phyloP scores from a whole-genome alignment of 1,140 invertebrate genomes.

The Drosophila triauraria region DNA sequence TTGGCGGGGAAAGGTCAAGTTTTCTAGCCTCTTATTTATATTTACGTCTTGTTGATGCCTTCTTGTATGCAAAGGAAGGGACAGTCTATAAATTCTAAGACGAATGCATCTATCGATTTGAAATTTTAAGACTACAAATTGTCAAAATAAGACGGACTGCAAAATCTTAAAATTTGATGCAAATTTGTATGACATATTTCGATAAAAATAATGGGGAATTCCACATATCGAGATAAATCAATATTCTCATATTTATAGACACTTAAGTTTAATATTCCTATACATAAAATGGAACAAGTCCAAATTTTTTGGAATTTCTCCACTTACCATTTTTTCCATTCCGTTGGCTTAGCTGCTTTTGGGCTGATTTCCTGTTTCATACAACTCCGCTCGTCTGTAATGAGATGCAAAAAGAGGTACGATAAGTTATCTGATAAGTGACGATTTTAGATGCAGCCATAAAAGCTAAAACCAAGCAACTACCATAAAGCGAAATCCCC shows the following conservation, averaged over 20 bases:
- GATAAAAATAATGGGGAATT: not conserved
- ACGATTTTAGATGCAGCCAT: slow-evolving; percentile 39
- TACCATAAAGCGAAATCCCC: slow-evolving; percentile 37
- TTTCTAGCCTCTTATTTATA: slow-evolving; percentile 42
- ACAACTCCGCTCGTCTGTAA: slow-evolving; percentile 56
- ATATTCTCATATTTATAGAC: not conserved
- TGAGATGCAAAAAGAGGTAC: slow-evolving; percentile 52
- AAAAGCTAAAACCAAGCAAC: slow-evolving; percentile 34
- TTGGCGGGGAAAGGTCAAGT: slow-evolving; percentile 60
- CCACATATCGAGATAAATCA: not conserved
- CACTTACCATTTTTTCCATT: slow-evolving; percentile 81
- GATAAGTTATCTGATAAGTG: slow-evolving; percentile 62
- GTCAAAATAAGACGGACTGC: not conserved
- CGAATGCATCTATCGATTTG: not conserved
- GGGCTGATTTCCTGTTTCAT: slow-evolving; percentile 25
- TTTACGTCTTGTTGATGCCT: slow-evolving; percentile 28
- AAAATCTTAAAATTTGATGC: not conserved
- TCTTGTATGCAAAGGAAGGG: slow-evolving; percentile 20
- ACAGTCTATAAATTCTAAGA: not conserved
- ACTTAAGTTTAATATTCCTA: not conserved
- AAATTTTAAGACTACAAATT: no score
- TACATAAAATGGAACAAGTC: not conserved
- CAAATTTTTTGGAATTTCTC: not conserved
- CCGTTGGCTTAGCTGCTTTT: slow-evolving; percentile 56
- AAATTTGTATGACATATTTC: no score